These are phyloP conservation scores for Neofelis nebulosa DNA, from an alignment of 2,113 vertebrate genomes.

Conservation along the genomic window DNA sequence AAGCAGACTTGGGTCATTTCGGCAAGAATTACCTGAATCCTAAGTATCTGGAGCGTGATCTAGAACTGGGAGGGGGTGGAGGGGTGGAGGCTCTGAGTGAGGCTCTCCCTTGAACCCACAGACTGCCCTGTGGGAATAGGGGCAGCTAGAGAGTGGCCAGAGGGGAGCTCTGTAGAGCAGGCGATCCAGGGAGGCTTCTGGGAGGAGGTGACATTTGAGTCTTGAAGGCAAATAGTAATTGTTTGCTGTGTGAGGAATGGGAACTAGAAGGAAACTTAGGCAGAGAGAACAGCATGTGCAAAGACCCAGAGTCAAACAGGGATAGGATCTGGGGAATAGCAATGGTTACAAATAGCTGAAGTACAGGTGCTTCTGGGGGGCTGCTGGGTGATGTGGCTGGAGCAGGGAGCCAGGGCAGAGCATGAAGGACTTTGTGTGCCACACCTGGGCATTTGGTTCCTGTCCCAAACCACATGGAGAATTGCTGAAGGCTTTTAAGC, in stretches of 20 bases:
- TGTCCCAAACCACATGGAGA: not conserved
- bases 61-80: not conserved
- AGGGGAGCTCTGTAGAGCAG: not conserved
- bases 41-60: not conserved
- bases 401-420: not conserved
- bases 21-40: not conserved
- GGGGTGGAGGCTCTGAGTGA: not conserved
- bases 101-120: not conserved
- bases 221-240: slow-evolving; percentile 19
- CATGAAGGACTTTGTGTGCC: not conserved
- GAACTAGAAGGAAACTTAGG: not conserved
- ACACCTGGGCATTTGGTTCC: not conserved
- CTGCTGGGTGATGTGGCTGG: not conserved
- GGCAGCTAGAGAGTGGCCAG: not conserved
- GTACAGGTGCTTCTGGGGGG: not conserved
- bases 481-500: not conserved
- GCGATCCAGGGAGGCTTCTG: not conserved
- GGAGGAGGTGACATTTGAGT: not conserved
- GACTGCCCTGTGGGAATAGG: not conserved
- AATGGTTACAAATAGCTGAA: not conserved
- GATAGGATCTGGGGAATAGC: not conserved
- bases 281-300: not conserved
- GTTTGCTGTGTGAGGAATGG: not conserved
- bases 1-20: not conserved
- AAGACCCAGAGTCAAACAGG: not conserved